Evolutionary conservation across 1,140 invertebrate genomes (phyloP), one percentile per base, ranked within the genome.

Genomic region (Carcinoscorpius rotundicauda): DNA sequence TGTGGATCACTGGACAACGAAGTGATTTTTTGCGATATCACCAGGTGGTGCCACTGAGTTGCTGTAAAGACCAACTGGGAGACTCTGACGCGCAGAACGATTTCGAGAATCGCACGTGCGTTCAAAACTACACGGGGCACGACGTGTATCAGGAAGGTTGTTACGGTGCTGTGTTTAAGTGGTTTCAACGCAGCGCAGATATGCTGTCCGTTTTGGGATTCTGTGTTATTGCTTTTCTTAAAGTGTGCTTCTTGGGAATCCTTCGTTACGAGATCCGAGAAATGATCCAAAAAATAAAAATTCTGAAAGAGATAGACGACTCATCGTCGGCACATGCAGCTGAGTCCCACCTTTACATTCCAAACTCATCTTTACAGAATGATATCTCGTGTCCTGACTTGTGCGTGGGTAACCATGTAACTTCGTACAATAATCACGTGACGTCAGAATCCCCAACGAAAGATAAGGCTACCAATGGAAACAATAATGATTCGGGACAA

Each of bases 171-270:
- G 77, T 91, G 52, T 78, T 86, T 53, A 76, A 81, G 51, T 92
- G 89, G 85, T 78, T 92, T 11, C 80, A 85, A 64, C 82, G 85
- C 72, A 88, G 86, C 5, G 87, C 87, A 5, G 88, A 91, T 72
- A 78, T 88, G 50, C 81, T 93, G 6, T 89, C 90, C 71, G 87
- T 93, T 11, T 76, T 92, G 57, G 89, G 89, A 6, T 92, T 91
- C 76, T 93, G 91, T 77, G 89, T 93, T 53, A 87, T 93, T 66
- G 87, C 89, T 64, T 93, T 93, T 77, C 82, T 91, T 58, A 93
- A 93, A 78, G 79, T 92, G 70, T 92, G 88, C 79, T 93, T 93
- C 80, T 82, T 92, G 52, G 89, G 88, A 49, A 92, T 93, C 71
- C 80, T 93, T 52, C 76, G 81, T 66, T 89, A 89, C 77, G 87